phyloP scores from a whole-genome alignment of 2,797 vertebrate species.

The Morelia viridis region DNA sequence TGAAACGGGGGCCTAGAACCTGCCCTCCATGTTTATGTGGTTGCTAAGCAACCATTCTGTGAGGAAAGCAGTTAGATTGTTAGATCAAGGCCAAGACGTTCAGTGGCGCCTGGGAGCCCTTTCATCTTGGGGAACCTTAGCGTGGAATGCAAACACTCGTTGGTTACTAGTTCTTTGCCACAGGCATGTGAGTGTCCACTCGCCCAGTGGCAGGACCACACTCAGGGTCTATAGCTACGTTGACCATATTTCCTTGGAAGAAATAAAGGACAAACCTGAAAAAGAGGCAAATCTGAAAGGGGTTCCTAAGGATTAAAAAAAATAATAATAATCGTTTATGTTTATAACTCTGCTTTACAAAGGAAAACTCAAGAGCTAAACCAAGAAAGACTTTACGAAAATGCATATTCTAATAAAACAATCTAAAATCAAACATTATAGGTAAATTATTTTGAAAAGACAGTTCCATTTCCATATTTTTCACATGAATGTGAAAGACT shows the following conservation, averaged over 20 bases:
- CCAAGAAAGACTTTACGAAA: neutral
- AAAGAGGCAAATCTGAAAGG: neutral
- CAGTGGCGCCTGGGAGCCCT: neutral
- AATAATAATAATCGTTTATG: neutral
- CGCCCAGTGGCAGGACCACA: neutral
- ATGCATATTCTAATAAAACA: neutral
- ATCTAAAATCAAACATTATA: neutral
- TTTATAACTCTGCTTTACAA: neutral
- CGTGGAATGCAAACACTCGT: neutral
- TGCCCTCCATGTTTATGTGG: constrained; percentile 43
- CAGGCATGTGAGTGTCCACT: neutral
- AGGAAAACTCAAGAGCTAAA: neutral
- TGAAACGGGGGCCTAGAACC: constrained; percentile 15
- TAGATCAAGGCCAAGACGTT: constrained; percentile 4
- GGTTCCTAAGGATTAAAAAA: neutral
- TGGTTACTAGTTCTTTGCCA: neutral
- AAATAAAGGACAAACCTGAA: neutral
- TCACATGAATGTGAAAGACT: neutral
- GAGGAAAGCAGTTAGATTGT: constrained; percentile 46
- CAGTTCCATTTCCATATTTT: neutral
- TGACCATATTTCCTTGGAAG: neutral
- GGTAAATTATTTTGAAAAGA: neutral
- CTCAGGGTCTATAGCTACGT: neutral
- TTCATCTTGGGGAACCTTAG: neutral
- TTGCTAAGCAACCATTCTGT: constrained; percentile 62